Evolutionary conservation across 1,140 invertebrate species (phyloP).

Genomic region (Temnothorax curvispinosus): DNA sequence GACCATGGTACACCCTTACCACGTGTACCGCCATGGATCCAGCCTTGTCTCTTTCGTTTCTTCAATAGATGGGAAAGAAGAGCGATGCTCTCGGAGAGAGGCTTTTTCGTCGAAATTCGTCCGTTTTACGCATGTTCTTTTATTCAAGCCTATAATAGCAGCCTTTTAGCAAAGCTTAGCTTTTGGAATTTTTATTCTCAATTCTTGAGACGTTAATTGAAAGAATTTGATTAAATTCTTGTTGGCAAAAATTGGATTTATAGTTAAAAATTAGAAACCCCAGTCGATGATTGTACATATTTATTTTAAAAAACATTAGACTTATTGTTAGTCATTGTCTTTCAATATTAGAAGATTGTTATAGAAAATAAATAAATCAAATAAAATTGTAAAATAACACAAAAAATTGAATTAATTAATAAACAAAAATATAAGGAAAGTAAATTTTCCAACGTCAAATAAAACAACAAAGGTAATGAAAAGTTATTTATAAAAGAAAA

Average conservation of each 20-base stretch:
- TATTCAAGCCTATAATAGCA: conserved; percentile 18
- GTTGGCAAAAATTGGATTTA: background rate
- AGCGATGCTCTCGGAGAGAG: conserved; percentile 44
- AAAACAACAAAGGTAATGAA: background rate
- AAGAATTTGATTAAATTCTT: background rate
- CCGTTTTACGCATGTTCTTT: background rate
- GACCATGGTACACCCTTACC: conserved; percentile 72
- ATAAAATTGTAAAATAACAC: conserved; percentile 7
- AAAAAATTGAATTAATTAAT: background rate
- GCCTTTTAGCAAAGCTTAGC: background rate
- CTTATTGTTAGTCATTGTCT: background rate
- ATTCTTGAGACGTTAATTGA: background rate
- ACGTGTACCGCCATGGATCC: conserved; percentile 78
- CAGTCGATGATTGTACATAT: background rate
- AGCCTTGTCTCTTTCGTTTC: conserved; percentile 53
- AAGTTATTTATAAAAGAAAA: background rate
- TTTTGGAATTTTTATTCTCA: background rate
- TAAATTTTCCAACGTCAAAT: background rate
- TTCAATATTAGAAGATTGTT: background rate
- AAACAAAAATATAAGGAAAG: background rate
- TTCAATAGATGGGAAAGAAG: background rate
- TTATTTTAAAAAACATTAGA: background rate
- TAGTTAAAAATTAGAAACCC: background rate
- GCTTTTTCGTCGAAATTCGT: conserved; percentile 65
- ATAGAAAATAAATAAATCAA: conserved; percentile 3